Conservation (phyloP, 2,888 invertebrate genomes). For the Stenodera caucasica region DNA sequence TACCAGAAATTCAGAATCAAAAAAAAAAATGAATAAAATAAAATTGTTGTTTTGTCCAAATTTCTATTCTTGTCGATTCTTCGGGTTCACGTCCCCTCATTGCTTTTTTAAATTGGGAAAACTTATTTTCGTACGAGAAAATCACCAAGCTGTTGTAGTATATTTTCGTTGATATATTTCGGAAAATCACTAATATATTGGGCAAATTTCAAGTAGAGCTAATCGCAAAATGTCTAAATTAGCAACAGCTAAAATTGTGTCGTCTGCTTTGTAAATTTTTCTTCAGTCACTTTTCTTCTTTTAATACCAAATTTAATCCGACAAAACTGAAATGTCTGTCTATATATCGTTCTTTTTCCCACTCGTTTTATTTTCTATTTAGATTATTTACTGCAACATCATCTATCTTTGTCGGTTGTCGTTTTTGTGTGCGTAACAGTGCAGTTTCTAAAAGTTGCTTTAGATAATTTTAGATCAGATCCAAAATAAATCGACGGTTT, state of each 20-base stretch:
- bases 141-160: background rate
- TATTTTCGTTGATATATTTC: background rate
- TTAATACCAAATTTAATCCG: background rate
- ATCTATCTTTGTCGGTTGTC: background rate
- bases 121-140: too few species aligned
- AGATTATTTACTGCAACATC: background rate
- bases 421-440: conserved; percentile 2
- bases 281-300: background rate
- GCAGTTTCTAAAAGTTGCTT: conserved; percentile 19
- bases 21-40: too few species aligned
- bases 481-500: conserved; percentile 22
- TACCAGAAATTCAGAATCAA: too few species aligned
- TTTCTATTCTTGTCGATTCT: too few species aligned
- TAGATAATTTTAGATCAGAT: conserved; percentile 29
- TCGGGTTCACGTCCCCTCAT: too few species aligned
- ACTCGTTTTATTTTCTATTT: background rate
- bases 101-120: too few species aligned
- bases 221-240: background rate
- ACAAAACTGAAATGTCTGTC: too few species aligned
- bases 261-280: conserved; percentile 24
- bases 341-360: too few species aligned
- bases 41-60: too few species aligned
- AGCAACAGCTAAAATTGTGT: conserved; percentile 29
- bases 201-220: background rate
- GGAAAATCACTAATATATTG: background rate